Evolutionary conservation across 2,113 vertebrate genomes (phyloP).

Genomic region (Terrapene triunguis): DNA sequence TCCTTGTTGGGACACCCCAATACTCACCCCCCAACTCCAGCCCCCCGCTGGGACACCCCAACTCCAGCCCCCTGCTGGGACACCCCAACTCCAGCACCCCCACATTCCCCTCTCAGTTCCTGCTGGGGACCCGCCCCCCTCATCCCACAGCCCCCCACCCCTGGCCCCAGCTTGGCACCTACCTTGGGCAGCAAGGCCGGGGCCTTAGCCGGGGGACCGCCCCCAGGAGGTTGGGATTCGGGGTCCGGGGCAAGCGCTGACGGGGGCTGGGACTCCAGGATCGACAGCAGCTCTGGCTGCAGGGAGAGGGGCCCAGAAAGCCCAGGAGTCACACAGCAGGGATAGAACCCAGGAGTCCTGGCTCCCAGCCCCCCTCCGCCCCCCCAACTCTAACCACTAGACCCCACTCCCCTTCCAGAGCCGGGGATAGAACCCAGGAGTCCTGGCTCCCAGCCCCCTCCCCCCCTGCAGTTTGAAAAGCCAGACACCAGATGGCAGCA

Average conservation of each 20-base stretch:
- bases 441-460: too few species aligned
- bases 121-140: too few species aligned
- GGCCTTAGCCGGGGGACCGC: constrained; percentile 78
- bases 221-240: constrained; percentile 76
- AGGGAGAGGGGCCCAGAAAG: not conserved
- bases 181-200: constrained; percentile 85
- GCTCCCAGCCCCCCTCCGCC: too few species aligned
- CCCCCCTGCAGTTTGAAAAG: not conserved
- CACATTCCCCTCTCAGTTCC: too few species aligned
- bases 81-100: not conserved
- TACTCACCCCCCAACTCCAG: too few species aligned
- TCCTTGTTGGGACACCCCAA: too few species aligned
- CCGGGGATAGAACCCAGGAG: not conserved
- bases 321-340: not conserved
- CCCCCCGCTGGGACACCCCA: too few species aligned
- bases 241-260: constrained; percentile 73
- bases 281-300: constrained; percentile 17
- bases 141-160: not conserved
- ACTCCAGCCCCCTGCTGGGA: not conserved
- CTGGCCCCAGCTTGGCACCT: not conserved
- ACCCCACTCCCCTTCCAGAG: too few species aligned
- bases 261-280: constrained; percentile 60
- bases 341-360: not conserved
- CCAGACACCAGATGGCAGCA: not conserved
- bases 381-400: not conserved